phyloP scores from a whole-genome alignment of 2,113 vertebrate species.

The Catagonus wagneri region DNA sequence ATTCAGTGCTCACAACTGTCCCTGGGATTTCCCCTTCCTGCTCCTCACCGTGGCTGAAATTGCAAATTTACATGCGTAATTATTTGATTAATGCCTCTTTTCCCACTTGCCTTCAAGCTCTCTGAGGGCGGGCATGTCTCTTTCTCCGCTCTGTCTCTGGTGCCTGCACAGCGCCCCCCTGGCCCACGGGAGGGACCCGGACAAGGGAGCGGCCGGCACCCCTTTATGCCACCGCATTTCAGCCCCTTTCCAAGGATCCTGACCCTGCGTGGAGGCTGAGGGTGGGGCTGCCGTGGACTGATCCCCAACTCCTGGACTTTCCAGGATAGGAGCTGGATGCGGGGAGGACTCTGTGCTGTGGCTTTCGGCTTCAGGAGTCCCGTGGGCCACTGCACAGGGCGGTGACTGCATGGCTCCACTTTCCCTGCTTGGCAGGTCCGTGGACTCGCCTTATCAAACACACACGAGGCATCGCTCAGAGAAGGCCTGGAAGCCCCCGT shows the following conservation, averaged over 20 bases:
- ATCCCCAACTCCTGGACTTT: neutral
- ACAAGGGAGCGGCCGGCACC: neutral
- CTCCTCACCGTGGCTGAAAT: neutral
- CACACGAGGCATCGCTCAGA: conserved; percentile 64
- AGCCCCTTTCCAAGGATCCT: neutral
- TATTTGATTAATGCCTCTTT: conserved; percentile 22
- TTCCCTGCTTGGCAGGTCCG: neutral
- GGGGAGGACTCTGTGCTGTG: neutral
- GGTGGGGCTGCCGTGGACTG: neutral
- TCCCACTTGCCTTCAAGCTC: neutral
- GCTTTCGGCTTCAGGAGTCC: neutral
- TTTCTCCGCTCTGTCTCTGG: neutral
- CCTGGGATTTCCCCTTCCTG: neutral
- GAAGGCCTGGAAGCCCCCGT: conserved; percentile 71
- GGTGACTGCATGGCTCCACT: fast-evolving
- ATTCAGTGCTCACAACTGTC: neutral
- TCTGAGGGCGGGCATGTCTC: neutral
- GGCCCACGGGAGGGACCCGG: neutral
- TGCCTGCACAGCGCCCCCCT: neutral
- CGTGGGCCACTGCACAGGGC: too few species aligned
- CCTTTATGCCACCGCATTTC: fast-evolving
- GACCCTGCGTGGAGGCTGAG: neutral
- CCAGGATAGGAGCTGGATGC: neutral
- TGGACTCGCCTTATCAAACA: conserved; percentile 65
- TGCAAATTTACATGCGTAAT: neutral